phyloP scores from a whole-genome alignment of 2,113 vertebrate genomes.

The Daboia siamensis region DNA sequence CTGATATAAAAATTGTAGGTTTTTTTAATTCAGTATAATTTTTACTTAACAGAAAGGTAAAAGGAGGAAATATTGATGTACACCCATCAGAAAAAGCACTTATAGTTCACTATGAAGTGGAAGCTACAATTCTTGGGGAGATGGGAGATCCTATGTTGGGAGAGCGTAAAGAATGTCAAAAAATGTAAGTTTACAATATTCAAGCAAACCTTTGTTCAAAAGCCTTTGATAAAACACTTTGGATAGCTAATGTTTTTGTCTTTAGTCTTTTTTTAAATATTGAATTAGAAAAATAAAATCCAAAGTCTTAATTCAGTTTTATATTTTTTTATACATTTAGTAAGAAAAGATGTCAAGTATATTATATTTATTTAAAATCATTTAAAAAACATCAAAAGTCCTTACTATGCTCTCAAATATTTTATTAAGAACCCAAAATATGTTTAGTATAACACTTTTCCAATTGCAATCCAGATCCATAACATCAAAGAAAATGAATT shows the following conservation, averaged over 20 bases:
- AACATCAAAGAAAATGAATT: background rate
- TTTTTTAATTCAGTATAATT: background rate
- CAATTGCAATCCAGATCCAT: background rate
- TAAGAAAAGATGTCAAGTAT: background rate
- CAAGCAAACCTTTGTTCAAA: background rate
- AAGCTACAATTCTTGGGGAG: constrained; percentile 89
- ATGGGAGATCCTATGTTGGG: constrained; percentile 84
- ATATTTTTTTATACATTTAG: background rate
- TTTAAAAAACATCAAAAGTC: background rate
- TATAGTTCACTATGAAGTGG: constrained; percentile 92
- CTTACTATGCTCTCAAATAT: background rate
- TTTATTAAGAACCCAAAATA: background rate
- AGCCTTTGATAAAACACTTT: background rate
- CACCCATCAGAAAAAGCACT: constrained; percentile 93
- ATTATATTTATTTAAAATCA: background rate
- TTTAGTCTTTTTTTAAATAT: background rate
- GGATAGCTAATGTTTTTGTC: background rate
- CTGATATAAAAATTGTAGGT: background rate
- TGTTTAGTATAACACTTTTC: background rate
- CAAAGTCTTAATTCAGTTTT: background rate
- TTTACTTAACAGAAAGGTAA: constrained; percentile 78
- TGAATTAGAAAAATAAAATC: background rate
- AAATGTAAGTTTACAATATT: constrained; percentile 79
- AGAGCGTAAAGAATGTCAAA: constrained; percentile 91
- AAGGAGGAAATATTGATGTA: constrained; percentile 88